These are phyloP conservation scores for Drosophila quinaria DNA, from an alignment of 2,888 invertebrate species.

Conservation along the genomic window DNA sequence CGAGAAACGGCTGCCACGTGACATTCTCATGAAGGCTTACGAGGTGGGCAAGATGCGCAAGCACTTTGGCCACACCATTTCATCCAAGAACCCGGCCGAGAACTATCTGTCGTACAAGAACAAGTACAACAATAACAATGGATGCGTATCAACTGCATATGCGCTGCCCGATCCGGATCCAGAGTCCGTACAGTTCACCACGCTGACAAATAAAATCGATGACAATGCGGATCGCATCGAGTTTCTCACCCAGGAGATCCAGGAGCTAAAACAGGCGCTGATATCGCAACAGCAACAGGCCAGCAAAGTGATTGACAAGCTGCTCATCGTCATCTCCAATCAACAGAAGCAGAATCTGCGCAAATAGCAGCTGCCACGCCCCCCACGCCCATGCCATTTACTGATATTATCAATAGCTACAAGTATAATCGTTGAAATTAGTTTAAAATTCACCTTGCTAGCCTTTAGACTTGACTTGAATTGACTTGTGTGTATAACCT, in stretches of 20 bases:
- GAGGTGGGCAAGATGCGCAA: conserved; percentile 92
- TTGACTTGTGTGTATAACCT: conserved; percentile 9
- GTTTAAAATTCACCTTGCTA: conserved; percentile 32
- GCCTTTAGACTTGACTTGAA: conserved; percentile 41
- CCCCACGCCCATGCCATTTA: conserved; percentile 45
- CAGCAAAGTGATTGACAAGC: conserved; percentile 86
- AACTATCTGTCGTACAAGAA: conserved; percentile 89
- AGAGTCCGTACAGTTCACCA: conserved; percentile 87
- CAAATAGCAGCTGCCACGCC: conserved; percentile 69
- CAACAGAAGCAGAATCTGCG: conserved; percentile 85
- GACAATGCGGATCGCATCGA: conserved; percentile 90
- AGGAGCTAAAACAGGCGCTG: conserved; percentile 88
- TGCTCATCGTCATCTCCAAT: conserved; percentile 85
- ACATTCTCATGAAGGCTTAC: conserved; percentile 92
- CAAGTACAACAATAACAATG: conserved; percentile 89
- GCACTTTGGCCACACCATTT: conserved; percentile 89
- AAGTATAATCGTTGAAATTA: conserved; percentile 25
- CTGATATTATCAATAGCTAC: conserved; percentile 29
- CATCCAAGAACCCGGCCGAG: conserved; percentile 88
- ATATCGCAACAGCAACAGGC: conserved; percentile 86
- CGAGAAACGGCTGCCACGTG: conserved; percentile 92
- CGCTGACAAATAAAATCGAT: conserved; percentile 89
- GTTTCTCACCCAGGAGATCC: conserved; percentile 89
- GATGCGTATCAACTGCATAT: conserved; percentile 82
- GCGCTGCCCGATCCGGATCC: conserved; percentile 86